Evolutionary conservation across 2,113 vertebrate species (phyloP).

Genomic region (Parotia lawesii): DNA sequence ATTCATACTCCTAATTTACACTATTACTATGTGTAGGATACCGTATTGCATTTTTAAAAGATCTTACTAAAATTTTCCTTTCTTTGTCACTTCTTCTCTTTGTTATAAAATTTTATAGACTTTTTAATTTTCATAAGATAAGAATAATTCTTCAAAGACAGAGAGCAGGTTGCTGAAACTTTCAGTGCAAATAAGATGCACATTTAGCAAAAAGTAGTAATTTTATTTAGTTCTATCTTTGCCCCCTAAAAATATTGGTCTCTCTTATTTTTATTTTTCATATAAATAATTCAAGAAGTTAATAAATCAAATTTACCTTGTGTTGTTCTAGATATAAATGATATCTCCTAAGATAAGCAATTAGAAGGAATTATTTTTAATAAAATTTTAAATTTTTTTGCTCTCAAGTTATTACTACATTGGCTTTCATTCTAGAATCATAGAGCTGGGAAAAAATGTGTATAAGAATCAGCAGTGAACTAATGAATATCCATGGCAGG

Average conservation of each 20-base stretch:
- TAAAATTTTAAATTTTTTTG: neutral
- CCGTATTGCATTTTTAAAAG: neutral
- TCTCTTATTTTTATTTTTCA: neutral
- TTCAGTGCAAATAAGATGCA: neutral
- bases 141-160: neutral
- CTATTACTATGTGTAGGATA: neutral
- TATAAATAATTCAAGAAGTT: neutral
- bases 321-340: neutral
- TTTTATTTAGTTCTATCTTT: neutral
- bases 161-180: neutral
- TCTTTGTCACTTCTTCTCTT: neutral
- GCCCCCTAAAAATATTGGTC: fast-evolving
- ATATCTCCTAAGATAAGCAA: neutral
- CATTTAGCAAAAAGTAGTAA: neutral
- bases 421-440: neutral
- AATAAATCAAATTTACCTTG: neutral
- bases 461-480: neutral
- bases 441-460: neutral
- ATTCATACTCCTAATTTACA: neutral
- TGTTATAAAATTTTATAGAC: neutral
- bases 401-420: neutral
- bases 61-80: neutral
- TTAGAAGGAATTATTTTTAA: neutral
- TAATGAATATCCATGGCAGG: neutral
- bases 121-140: neutral